Evolutionary conservation across 1,140 invertebrate genomes (phyloP).

Genomic region (Vanessa atalanta): DNA sequence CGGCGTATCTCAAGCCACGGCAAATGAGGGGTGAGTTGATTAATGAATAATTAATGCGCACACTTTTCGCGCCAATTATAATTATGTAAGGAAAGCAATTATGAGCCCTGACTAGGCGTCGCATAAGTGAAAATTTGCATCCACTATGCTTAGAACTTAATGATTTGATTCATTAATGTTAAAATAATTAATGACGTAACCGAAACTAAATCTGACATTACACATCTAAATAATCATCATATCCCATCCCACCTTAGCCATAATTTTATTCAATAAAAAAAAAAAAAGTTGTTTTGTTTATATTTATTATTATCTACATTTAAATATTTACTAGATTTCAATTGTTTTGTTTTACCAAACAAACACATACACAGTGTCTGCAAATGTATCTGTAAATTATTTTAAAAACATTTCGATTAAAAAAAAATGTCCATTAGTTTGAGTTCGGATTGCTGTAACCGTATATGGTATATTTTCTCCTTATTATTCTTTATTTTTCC

Average conservation of each 20-base stretch:
- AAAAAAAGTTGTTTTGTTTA: too few species aligned
- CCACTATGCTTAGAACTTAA: constrained; percentile 27
- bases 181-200: constrained; percentile 1
- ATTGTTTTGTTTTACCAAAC: too few species aligned
- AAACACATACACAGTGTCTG: too few species aligned
- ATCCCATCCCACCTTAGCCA: not conserved
- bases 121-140: constrained; percentile 59
- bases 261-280: too few species aligned
- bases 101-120: constrained; percentile 50
- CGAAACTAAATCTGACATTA: constrained; percentile 2
- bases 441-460: too few species aligned
- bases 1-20: constrained; percentile 67
- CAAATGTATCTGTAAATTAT: too few species aligned
- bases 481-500: not conserved
- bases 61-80: constrained; percentile 73
- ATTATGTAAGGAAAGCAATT: constrained; percentile 74
- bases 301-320: too few species aligned
- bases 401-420: too few species aligned
- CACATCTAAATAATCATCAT: not conserved
- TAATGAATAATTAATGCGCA: constrained; percentile 79
- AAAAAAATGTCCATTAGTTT: too few species aligned
- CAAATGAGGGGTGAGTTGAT: constrained; percentile 67
- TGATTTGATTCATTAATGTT: constrained; percentile 10
- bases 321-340: too few species aligned
- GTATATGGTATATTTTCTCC: not conserved